phyloP scores from a whole-genome alignment of 2,888 invertebrate species.

The Oscheius sp. region DNA sequence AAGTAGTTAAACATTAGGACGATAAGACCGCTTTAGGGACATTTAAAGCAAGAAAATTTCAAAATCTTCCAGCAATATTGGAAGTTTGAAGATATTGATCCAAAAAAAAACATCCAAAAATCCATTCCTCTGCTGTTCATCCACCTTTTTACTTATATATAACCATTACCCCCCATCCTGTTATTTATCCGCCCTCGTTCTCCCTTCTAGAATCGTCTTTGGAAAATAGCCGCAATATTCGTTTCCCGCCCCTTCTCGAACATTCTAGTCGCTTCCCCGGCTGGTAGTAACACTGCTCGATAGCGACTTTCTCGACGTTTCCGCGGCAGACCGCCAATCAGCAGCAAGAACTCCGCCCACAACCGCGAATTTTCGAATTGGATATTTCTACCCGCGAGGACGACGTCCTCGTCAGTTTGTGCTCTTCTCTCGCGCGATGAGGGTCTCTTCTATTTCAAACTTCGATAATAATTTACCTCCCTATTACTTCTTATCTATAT shows the following conservation, averaged over 20 bases:
- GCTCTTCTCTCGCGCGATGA: neutral
- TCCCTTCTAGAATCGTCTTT: no score
- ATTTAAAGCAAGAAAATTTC: no score
- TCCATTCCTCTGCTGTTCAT: no score
- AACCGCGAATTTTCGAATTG: slow-evolving; percentile 23
- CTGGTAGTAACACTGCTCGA: slow-evolving; percentile 11
- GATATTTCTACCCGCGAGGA: neutral
- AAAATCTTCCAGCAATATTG: no score
- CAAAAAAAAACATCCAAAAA: no score
- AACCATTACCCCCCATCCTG: no score
- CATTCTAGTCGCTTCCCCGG: neutral
- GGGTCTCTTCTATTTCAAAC: neutral
- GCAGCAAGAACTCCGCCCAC: slow-evolving; percentile 13
- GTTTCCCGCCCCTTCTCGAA: neutral
- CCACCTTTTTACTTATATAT: no score
- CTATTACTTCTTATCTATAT: neutral
- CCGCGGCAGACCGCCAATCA: slow-evolving; percentile 1
- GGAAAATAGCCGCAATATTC: no score
- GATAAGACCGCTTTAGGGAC: no score
- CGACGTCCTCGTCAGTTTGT: neutral
- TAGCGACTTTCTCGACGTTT: slow-evolving; percentile 4
- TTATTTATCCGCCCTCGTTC: no score
- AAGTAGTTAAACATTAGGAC: no score
- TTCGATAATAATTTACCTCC: neutral
- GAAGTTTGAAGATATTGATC: no score